phyloP scores from a whole-genome alignment of 1,140 invertebrate species.

The Heliconius melpomene region DNA sequence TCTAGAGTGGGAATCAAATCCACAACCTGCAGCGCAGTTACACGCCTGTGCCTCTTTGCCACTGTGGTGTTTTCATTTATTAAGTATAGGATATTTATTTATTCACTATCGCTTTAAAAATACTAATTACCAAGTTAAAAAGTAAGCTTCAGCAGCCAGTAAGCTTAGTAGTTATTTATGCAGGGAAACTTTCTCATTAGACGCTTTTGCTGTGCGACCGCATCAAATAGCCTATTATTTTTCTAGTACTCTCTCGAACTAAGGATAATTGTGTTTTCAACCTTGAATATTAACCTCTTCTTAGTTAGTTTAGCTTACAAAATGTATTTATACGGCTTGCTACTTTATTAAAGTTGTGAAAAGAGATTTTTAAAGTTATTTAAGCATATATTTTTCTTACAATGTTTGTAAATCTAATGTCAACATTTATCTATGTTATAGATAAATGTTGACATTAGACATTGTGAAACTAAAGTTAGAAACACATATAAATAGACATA shows the following conservation, averaged over 20 bases:
- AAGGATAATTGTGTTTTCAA: slow-evolving; percentile 27
- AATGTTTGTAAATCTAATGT: too few species aligned
- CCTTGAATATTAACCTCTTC: slow-evolving; percentile 28
- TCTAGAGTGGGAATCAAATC: too few species aligned
- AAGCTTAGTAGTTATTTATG: slow-evolving; percentile 29
- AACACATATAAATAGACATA: too few species aligned
- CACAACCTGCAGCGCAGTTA: too few species aligned
- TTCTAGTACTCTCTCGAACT: slow-evolving; percentile 30
- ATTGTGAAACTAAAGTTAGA: too few species aligned
- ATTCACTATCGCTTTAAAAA: neutral
- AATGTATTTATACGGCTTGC: neutral
- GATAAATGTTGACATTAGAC: too few species aligned
- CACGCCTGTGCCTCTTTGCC: too few species aligned
- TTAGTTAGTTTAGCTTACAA: neutral
- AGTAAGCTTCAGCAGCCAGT: slow-evolving; percentile 14
- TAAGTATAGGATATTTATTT: too few species aligned
- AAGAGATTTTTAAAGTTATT: too few species aligned
- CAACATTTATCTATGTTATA: too few species aligned
- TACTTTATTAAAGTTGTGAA: neutral
- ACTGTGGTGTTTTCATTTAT: too few species aligned
- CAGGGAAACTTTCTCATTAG: slow-evolving; percentile 25
- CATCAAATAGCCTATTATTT: slow-evolving; percentile 39
- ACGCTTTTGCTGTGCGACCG: slow-evolving; percentile 23
- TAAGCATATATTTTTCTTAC: too few species aligned
- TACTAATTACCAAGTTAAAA: slow-evolving; percentile 9